A percentile compares a stretch with the other conserved stretches of the same genome.
These are phyloP conservation scores for Accipiter cooperii DNA, from an alignment of 2,113 vertebrate genomes.

Conservation along the genomic window DNA sequence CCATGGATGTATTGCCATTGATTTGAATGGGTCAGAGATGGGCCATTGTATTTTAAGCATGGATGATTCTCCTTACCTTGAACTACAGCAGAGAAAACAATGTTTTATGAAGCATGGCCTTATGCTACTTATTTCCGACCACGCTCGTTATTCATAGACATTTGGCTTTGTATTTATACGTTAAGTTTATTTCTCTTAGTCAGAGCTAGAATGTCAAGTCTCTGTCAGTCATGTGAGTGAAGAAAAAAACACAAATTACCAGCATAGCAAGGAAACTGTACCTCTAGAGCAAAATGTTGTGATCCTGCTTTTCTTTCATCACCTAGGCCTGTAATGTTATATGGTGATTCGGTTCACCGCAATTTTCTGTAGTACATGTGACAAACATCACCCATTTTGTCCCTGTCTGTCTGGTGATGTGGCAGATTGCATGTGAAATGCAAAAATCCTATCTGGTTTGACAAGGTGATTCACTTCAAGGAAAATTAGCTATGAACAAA, in stretches of 20 bases:
- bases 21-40: not conserved
- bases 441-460: not conserved
- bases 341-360: not conserved
- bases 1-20: not conserved
- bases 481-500: not conserved
- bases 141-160: not conserved
- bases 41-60: not conserved
- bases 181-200: not conserved
- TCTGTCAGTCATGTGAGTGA: not conserved
- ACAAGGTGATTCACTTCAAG: constrained; percentile 5
- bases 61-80: not conserved
- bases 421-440: not conserved
- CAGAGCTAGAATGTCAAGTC: not conserved
- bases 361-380: not conserved
- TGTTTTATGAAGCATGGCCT: not conserved
- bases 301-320: not conserved
- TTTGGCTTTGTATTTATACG: not conserved
- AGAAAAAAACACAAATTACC: not conserved
- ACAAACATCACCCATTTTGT: not conserved
- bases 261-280: not conserved
- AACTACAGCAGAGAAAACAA: not conserved
- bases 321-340: not conserved
- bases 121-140: not conserved
- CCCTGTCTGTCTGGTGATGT: not conserved
- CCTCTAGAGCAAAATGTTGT: not conserved